phyloP scores from a whole-genome alignment of 2,797 vertebrate genomes.

The Chelidonichthys spinosus region DNA sequence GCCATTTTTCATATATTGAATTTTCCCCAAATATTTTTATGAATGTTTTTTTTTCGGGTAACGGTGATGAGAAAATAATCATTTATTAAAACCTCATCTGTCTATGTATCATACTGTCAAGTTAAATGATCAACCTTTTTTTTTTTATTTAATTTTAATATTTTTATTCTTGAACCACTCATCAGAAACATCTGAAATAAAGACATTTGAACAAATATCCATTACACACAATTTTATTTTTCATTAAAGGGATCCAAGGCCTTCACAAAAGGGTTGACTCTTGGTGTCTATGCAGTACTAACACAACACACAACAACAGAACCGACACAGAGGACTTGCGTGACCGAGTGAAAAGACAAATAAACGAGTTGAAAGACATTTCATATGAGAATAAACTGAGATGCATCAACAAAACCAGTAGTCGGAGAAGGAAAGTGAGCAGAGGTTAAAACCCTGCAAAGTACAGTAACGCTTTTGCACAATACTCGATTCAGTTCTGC shows the following conservation, averaged over 20 bases:
- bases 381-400: conserved; percentile 60
- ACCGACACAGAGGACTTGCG: conserved; percentile 74
- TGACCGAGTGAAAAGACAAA: conserved; percentile 78
- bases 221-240: conserved; percentile 75
- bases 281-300: conserved; percentile 78
- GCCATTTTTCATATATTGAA: conserved; percentile 6
- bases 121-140: neutral
- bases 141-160: too few species aligned
- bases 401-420: conserved; percentile 68
- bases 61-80: neutral
- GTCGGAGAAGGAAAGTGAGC: conserved; percentile 63
- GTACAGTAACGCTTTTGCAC: conserved; percentile 61
- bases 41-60: neutral
- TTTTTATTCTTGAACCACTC: neutral
- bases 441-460: conserved; percentile 50
- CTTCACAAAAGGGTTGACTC: conserved; percentile 84
- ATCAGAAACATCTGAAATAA: conserved; percentile 37
- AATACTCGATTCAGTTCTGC: conserved; percentile 55
- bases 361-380: conserved; percentile 73
- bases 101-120: neutral
- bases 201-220: conserved; percentile 22
- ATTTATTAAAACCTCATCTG: neutral
- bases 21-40: neutral
- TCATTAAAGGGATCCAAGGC: conserved; percentile 85
- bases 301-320: conserved; percentile 75